phyloP scores from a whole-genome alignment of 2,888 invertebrate species.

The Dasypogon diadema region DNA sequence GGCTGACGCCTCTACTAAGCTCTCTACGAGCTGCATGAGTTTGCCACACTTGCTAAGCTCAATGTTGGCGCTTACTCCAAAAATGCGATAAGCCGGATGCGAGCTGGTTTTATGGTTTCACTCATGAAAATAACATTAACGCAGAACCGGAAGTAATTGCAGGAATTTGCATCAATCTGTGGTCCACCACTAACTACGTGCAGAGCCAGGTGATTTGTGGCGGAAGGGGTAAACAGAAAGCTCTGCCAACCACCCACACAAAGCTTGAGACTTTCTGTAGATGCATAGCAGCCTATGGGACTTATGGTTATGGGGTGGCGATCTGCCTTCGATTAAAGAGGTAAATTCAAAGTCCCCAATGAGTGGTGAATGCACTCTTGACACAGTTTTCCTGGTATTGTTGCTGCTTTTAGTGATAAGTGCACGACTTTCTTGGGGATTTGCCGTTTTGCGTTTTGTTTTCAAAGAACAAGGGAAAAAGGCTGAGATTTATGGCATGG shows the following conservation, averaged over 20 bases:
- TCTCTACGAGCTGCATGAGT: not conserved
- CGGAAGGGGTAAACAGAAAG: no score
- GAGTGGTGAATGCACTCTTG: constrained; percentile 50
- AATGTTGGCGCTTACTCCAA: constrained; percentile 30
- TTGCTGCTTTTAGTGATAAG: constrained; percentile 47
- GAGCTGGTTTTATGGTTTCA: constrained; percentile 17
- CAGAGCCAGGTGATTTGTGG: no score
- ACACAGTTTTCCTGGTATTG: constrained; percentile 43
- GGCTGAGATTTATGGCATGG: not conserved
- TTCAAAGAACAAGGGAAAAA: not conserved
- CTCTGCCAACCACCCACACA: no score
- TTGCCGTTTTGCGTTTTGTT: constrained; percentile 29
- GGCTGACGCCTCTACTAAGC: not conserved
- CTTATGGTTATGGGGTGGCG: not conserved
- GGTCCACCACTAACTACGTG: not conserved
- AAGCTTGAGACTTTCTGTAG: not conserved
- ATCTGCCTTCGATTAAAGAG: constrained; percentile 29
- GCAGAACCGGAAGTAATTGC: constrained; percentile 21
- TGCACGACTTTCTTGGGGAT: constrained; percentile 31
- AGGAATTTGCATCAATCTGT: constrained; percentile 30
- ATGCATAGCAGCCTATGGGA: not conserved
- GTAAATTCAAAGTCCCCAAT: constrained; percentile 47
- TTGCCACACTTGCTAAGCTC: not conserved
- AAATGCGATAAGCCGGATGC: constrained; percentile 43
- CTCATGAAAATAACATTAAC: constrained; percentile 15